Conservation (phyloP, 2,113 vertebrate genomes). For the Mus pahari region DNA sequence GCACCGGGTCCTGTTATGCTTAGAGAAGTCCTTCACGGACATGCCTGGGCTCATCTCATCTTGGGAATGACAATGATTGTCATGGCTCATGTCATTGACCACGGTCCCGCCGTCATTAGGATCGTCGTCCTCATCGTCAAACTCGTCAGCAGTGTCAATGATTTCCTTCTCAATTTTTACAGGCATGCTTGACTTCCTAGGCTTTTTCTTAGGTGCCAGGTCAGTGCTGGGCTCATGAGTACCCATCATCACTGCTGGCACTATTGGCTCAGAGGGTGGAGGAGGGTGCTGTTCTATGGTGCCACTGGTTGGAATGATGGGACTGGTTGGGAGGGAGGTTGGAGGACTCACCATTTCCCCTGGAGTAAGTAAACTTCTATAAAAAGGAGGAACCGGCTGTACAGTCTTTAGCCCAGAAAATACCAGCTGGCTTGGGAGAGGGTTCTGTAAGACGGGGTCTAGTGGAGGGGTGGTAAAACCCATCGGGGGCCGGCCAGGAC, state of each 20-base stretch:
- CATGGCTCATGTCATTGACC: conserved; percentile 93
- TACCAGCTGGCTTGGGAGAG: conserved; percentile 95
- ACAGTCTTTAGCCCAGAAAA: conserved; percentile 98
- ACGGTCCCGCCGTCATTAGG: conserved; percentile 89
- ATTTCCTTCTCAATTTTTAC: conserved; percentile 99
- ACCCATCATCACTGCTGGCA: conserved; percentile 88
- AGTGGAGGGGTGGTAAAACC: conserved; percentile 97
- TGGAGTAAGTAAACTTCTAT: conserved; percentile 95
- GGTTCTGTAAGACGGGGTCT: conserved; percentile 95
- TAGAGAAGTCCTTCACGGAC: conserved; percentile 94
- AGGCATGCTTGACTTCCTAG: conserved; percentile 99
- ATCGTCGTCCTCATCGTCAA: conserved; percentile 96
- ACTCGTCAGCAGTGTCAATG: conserved; percentile 96
- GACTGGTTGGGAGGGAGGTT: conserved; percentile 96
- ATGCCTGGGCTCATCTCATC: conserved; percentile 97
- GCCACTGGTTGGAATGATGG: conserved; percentile 93
- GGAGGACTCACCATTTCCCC: conserved; percentile 97
- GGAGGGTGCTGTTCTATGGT: conserved; percentile 90
- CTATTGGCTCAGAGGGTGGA: conserved; percentile 89
- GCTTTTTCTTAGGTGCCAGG: conserved; percentile 97
- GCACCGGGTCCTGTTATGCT: conserved; percentile 90
- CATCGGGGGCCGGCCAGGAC: conserved; percentile 95
- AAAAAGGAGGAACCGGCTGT: conserved; percentile 98
- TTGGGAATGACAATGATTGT: conserved; percentile 96
- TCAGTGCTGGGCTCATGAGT: conserved; percentile 89